A percentile compares a stretch with the other conserved stretches of the same genome.
Conservation (phyloP, 2,113 vertebrate species). For the Corythaixoides concolor region DNA sequence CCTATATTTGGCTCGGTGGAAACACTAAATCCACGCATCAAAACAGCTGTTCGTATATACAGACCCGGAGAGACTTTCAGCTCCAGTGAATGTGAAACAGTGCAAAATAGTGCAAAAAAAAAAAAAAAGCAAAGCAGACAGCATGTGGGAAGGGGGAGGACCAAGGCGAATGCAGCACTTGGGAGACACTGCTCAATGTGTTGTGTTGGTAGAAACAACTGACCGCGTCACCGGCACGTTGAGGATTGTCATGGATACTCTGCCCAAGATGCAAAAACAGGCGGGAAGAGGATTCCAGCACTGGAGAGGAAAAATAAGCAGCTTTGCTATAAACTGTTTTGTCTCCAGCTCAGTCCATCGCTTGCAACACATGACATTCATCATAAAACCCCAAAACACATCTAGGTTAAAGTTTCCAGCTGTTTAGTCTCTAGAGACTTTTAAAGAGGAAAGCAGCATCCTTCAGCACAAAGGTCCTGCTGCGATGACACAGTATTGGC, state of each 20-base stretch:
- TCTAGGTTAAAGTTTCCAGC: conserved; percentile 37
- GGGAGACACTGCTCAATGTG: not conserved
- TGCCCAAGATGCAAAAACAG: not conserved
- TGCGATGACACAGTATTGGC: rapidly evolving
- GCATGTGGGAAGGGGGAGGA: not conserved
- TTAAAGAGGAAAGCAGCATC: not conserved
- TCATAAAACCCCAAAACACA: not conserved
- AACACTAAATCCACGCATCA: not conserved
- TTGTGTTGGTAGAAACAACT: not conserved
- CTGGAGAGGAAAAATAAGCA: conserved; percentile 33
- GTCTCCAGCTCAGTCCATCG: not conserved
- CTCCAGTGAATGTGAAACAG: not conserved
- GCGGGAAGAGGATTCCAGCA: not conserved
- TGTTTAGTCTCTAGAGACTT: not conserved
- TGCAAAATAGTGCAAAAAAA: not conserved
- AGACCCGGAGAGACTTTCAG: not conserved
- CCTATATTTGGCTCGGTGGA: not conserved
- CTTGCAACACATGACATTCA: conserved; percentile 17
- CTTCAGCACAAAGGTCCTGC: not conserved
- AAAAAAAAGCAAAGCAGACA: not conserved
- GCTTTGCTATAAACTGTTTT: conserved; percentile 38
- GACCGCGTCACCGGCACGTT: rapidly evolving
- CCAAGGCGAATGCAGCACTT: not conserved
- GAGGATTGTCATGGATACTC: not conserved
- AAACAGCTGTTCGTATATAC: not conserved